Percentiles rank a stretch among this genome's conserved stretches.
Conservation (phyloP, 1,140 invertebrate species). For the Cotesia glomerata region DNA sequence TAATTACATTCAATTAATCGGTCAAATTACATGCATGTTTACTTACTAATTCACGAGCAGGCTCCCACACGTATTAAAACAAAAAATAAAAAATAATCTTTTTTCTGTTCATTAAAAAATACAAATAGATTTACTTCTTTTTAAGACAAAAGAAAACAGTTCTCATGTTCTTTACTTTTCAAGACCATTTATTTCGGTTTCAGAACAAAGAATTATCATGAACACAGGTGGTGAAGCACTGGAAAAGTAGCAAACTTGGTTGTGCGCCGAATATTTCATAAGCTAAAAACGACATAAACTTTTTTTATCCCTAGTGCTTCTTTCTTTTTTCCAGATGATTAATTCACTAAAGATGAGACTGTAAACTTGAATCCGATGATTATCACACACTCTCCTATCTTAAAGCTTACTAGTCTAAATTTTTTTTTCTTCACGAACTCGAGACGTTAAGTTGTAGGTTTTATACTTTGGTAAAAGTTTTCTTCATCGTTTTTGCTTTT, state of each 20-base stretch:
- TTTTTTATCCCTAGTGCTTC: conserved; percentile 9
- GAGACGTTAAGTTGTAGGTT: background rate
- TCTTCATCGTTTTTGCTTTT: background rate
- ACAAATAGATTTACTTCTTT: too few relatives aligned
- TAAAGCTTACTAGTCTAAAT: conserved; percentile 5
- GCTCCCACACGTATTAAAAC: too few relatives aligned
- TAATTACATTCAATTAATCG: conserved; percentile 34
- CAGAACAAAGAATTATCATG: background rate
- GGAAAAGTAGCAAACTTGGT: conserved; percentile 36
- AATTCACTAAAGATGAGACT: conserved; percentile 26
- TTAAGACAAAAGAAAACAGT: too few relatives aligned
- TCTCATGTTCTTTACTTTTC: background rate
- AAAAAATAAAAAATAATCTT: too few relatives aligned
- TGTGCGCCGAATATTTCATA: conserved; percentile 47
- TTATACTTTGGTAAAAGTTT: background rate
- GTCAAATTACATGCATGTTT: background rate
- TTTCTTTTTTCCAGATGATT: conserved; percentile 31
- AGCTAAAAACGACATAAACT: conserved; percentile 35
- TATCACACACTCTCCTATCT: conserved; percentile 11
- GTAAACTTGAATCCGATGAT: conserved; percentile 30
- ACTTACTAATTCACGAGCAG: background rate
- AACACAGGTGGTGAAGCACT: conserved; percentile 46
- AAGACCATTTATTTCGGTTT: background rate
- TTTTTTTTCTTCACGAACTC: background rate
- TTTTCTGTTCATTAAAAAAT: too few relatives aligned